Evolutionary conservation across 2,888 invertebrate genomes (phyloP), one percentile per base, ranked within the genome.

Genomic region (Isotomurus palustris): DNA sequence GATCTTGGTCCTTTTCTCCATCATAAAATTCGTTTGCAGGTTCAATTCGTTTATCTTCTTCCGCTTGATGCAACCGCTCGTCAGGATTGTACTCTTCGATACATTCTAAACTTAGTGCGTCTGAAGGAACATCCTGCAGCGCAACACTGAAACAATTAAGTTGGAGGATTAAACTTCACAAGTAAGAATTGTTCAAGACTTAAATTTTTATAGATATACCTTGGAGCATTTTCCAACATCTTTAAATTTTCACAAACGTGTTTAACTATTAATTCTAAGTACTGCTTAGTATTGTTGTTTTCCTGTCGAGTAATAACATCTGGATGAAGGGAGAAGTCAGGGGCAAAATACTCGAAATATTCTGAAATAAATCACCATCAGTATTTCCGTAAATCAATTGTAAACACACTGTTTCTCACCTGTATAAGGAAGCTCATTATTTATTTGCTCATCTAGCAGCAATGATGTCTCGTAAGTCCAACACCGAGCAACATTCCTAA

Each of bases 401-500:
- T 10, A 21, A n/a, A 10, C 12, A 49, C 12, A 49, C 12, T 50
- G 12, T 36, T 21, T 24, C 22, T 40, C 60, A 77, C 77, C 77
- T 72, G 90, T 93, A 74, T 90, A 89, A 0, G 99, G 99, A 36
- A 99, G 80, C 73, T 97, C 96, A 74, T 95, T 92, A 48, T 88
- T 88, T 56, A 99, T 92, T 60, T 84, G 85, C 72, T 95, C 92
- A 72, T 95, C 95, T 0, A 96, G 84, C 2, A 97, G 77, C 0
- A 99, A 78, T 0, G 96, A 91, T 0, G 99, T 99, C 77, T 99
- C 99, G 72, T 95, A 95, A 0, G 97, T 95, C 99, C 99, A 99
- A 75, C 96, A 97, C 3, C 99, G 82, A 0, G 99, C 97, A 0
- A 99, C 97, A 75, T 99, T 99, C 27, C 94, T 4, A 8, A 65